phyloP scores from a whole-genome alignment of 2,113 vertebrate species.

The Siphamia tubifer region DNA sequence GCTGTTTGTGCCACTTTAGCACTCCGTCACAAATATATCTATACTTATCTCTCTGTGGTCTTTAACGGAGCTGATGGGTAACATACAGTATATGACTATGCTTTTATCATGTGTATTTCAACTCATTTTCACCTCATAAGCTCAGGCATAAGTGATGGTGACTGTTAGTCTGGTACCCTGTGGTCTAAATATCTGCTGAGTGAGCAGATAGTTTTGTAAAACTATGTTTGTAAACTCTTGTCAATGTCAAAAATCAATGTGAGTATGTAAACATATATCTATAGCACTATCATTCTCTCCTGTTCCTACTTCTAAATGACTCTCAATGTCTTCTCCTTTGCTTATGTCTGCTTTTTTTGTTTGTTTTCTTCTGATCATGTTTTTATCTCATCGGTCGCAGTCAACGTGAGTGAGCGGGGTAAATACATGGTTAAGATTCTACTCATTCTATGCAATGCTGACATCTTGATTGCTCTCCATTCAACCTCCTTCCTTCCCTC shows the following conservation, averaged over 20 bases:
- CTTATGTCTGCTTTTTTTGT: constrained; percentile 83
- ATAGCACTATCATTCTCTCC: constrained; percentile 53
- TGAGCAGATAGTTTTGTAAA: constrained; percentile 37
- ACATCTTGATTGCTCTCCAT: constrained; percentile 66
- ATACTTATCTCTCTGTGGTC: background rate
- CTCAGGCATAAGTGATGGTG: constrained; percentile 82
- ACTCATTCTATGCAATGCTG: constrained; percentile 75
- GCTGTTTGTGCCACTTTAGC: constrained; percentile 21
- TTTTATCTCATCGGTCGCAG: constrained; percentile 88
- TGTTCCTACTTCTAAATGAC: constrained; percentile 76
- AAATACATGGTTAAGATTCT: constrained; percentile 87
- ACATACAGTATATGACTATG: constrained; percentile 64
- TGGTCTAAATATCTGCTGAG: constrained; percentile 39
- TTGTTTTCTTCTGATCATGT: constrained; percentile 80
- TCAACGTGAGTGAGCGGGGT: constrained; percentile 99
- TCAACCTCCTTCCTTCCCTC: constrained; percentile 23
- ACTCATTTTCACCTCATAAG: constrained; percentile 68
- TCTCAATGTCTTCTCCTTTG: constrained; percentile 87
- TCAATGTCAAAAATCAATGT: constrained; percentile 69
- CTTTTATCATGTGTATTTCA: constrained; percentile 59
- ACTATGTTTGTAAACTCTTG: constrained; percentile 45
- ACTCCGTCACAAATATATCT: background rate
- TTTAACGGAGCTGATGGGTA: constrained; percentile 44
- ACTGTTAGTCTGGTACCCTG: constrained; percentile 42
- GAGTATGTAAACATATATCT: constrained; percentile 50